Conservation (phyloP, 2,888 invertebrate species). For the Orchestes rusci region DNA sequence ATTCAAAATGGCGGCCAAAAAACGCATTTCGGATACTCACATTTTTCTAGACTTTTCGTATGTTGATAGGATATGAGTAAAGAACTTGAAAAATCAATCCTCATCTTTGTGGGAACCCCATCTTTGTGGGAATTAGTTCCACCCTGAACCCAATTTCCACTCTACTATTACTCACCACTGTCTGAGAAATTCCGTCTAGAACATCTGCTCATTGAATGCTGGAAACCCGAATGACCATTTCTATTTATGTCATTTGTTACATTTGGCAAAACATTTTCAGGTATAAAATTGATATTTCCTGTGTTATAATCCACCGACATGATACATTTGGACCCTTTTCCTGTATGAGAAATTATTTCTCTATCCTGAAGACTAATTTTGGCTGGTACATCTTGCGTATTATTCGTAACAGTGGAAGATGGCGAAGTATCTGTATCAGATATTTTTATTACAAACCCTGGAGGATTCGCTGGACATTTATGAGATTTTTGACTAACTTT, state of each 20-base stretch:
- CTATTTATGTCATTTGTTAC: slow-evolving; percentile 1
- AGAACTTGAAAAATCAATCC: too few species aligned
- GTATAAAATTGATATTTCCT: slow-evolving; percentile 31
- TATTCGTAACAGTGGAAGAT: not conserved
- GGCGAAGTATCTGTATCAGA: slow-evolving; percentile 3
- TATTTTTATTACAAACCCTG: slow-evolving; percentile 49
- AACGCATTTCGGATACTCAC: too few species aligned
- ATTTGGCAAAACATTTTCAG: slow-evolving; percentile 5
- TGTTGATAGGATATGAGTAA: too few species aligned
- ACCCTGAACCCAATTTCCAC: too few species aligned
- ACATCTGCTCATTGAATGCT: not conserved
- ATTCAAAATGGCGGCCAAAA: too few species aligned
- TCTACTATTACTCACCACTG: too few species aligned
- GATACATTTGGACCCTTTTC: slow-evolving; percentile 27
- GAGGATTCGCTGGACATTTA: slow-evolving; percentile 62
- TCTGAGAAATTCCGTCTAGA: too few species aligned
- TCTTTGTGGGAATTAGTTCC: too few species aligned
- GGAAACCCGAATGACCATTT: not conserved
- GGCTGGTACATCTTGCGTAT: not conserved
- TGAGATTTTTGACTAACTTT: slow-evolving; percentile 81
- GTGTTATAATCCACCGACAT: slow-evolving; percentile 33
- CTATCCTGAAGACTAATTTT: too few species aligned
- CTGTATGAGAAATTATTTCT: too few species aligned
- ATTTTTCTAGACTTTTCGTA: too few species aligned
- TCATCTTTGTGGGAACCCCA: too few species aligned